Evolutionary conservation across 2,797 vertebrate genomes (phyloP), one percentile per base, ranked within the genome.

Genomic region (Fundulus diaphanus): DNA sequence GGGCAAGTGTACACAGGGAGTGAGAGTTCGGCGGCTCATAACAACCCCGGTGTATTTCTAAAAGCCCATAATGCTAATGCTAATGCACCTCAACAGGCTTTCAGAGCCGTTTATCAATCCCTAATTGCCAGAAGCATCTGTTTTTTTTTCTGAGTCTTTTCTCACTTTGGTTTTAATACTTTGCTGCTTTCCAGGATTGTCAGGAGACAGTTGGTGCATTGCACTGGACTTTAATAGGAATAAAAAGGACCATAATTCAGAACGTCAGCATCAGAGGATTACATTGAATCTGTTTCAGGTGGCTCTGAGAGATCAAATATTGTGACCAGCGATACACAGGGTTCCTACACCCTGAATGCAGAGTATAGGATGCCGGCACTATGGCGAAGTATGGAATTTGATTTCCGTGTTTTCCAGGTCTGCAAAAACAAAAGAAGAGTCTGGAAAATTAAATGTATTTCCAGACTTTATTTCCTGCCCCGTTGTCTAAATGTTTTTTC

Each of bases 101-200:
- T 84, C 68, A 54, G 87, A 89, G 75, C 78, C 68, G 82, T 86
- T 83, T 83, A 87, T 89, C 88, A 86, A 77, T 89, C 81, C 72
- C 61, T 85, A 90, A 82, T 81, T 88, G 51, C 75, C 54, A 56
- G 71, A 67, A 68, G 79, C 88, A 90, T 89, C 88, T 91, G 88
- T 83, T 90, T 80, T 40, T 52, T 68, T 37, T 37, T 70, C 52
- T 27, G 76, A 86, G 87, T 73, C 80, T 77, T 72, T 82, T 77
- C 85, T 68, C 54, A 74, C 77, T 72, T 65, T 75, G 75, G 80
- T 79, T 66, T 86, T 72, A 79, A 84, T 86, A 85, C 52, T 82
- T 83, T 61, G 81, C 73, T 44, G 51, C 42, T 27, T 65, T 84
- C 68, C 61, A 59, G 42, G 77, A 69, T 83, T 84, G 81, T 85